Conservation (phyloP, 2,113 vertebrate species). For the Potamarius usumacintae region DNA sequence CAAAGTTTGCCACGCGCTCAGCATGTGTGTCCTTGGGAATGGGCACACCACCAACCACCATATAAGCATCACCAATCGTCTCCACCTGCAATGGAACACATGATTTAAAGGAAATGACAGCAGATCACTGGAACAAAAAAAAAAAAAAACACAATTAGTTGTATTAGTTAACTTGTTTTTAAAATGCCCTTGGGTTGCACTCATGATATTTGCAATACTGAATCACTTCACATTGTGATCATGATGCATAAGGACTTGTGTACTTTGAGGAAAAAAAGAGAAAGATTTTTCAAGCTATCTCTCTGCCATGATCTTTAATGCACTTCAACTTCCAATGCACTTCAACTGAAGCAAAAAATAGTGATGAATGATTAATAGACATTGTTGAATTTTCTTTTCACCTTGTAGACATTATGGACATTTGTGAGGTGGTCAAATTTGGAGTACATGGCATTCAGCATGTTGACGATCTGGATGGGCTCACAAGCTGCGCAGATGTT, state of each 20-base stretch:
- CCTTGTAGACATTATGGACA: conserved; percentile 75
- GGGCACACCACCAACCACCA: conserved; percentile 72
- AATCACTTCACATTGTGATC: neutral
- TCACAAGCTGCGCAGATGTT: conserved; percentile 78
- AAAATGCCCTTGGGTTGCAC: neutral
- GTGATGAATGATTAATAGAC: neutral
- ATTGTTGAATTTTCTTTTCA: conserved; percentile 30
- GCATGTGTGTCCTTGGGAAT: conserved; percentile 65
- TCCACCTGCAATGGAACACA: conserved; percentile 67
- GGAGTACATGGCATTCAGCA: conserved; percentile 80
- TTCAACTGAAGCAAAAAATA: neutral
- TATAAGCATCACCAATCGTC: conserved; percentile 76
- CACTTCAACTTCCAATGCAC: too few relatives aligned
- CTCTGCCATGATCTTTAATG: neutral
- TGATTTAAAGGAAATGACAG: neutral
- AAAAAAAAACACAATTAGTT: neutral
- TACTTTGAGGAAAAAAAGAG: too few relatives aligned
- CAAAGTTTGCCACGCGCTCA: conserved; percentile 75
- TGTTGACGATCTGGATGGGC: conserved; percentile 75
- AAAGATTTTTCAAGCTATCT: neutral
- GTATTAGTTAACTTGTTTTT: neutral
- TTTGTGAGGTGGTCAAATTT: conserved; percentile 73
- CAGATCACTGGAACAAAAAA: neutral
- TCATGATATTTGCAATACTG: neutral
- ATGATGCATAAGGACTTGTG: too few relatives aligned